These are phyloP conservation scores for Lamellibrachia satsuma DNA, from an alignment of 2,888 invertebrate species.

Conservation along the genomic window DNA sequence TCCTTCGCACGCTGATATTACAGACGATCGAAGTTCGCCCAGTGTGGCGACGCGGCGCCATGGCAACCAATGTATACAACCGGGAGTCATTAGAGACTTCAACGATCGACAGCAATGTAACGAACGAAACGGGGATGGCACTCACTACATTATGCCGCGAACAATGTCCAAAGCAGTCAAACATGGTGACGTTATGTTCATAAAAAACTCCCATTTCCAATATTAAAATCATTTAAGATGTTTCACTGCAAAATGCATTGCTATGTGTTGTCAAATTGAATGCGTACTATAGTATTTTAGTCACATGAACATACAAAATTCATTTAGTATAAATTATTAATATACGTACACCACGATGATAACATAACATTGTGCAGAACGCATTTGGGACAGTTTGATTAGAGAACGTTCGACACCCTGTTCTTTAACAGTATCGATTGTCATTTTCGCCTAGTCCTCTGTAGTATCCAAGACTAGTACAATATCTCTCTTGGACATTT, in stretches of 20 bases:
- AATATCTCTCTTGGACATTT: neutral
- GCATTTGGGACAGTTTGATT: neutral
- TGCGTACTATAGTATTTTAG: neutral
- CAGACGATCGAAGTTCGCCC: neutral
- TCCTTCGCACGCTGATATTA: neutral
- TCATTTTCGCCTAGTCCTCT: neutral
- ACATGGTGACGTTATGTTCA: neutral
- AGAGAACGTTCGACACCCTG: neutral
- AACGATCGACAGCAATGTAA: neutral
- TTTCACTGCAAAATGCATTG: neutral
- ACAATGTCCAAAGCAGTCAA: neutral
- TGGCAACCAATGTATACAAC: neutral
- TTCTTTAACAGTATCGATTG: neutral
- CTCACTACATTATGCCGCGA: neutral
- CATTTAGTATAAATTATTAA: neutral
- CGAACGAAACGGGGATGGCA: neutral
- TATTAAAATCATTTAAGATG: neutral
- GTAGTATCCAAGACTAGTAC: neutral
- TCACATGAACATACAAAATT: neutral
- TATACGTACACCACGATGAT: neutral
- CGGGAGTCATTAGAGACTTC: neutral
- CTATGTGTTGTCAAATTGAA: neutral
- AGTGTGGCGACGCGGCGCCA: neutral
- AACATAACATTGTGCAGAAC: neutral
- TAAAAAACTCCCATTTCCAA: neutral